phyloP scores from a whole-genome alignment of 1,140 invertebrate genomes.

The Drosophila watanabei region DNA sequence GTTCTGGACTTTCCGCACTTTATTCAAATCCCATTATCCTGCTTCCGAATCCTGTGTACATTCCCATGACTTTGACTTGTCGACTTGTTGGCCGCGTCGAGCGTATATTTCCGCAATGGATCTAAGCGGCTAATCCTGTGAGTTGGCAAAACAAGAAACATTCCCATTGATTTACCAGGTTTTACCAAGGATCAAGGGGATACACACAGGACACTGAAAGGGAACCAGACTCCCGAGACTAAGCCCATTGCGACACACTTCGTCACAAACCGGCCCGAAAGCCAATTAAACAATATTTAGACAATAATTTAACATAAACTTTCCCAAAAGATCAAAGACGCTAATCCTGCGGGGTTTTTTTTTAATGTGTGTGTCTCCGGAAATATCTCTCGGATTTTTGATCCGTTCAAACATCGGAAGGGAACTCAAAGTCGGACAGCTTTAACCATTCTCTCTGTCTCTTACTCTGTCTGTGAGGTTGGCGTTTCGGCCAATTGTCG shows the following conservation, averaged over 20 bases:
- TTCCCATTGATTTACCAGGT: conserved; percentile 38
- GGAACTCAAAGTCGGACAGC: conserved; percentile 25
- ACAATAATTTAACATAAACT: conserved; percentile 58
- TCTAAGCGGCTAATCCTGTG: conserved; percentile 38
- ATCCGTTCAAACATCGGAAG: conserved; percentile 30
- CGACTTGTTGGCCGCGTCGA: conserved; percentile 28
- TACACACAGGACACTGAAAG: background rate
- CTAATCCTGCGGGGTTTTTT: conserved; percentile 42
- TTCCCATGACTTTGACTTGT: conserved; percentile 55
- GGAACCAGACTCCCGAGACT: background rate
- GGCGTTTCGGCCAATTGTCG: conserved; percentile 53
- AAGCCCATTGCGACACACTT: conserved; percentile 52
- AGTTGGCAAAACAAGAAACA: conserved; percentile 32
- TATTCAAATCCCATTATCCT: conserved; percentile 37
- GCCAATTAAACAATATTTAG: conserved; percentile 75
- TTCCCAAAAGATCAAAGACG: conserved; percentile 49
- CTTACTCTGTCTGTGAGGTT: background rate
- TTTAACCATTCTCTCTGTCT: conserved; percentile 19
- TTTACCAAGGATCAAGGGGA: conserved; percentile 30
- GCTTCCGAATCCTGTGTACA: conserved; percentile 33
- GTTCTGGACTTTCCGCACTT: conserved; percentile 31
- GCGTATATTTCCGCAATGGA: conserved; percentile 41
- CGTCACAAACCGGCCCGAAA: conserved; percentile 30
- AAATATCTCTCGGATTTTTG: conserved; percentile 14
- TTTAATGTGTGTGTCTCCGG: conserved; percentile 36